These are phyloP conservation scores for Apotomis betuletana DNA, from an alignment of 2,888 invertebrate species.

Conservation along the genomic window DNA sequence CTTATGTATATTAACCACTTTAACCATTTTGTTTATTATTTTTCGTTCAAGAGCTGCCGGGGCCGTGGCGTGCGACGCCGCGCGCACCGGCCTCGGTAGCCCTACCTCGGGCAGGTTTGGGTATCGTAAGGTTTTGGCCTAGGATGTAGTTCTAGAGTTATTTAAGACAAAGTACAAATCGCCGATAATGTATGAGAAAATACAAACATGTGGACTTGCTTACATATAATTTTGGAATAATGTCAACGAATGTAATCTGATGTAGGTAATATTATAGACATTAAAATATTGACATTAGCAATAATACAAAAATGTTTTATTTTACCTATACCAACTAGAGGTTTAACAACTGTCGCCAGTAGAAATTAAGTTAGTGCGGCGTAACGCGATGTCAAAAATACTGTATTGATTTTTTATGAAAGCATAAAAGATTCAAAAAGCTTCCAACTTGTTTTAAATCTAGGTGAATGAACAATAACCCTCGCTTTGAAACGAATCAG, in stretches of 20 bases:
- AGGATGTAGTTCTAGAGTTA: slow-evolving; percentile 80
- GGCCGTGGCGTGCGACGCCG: slow-evolving; percentile 13
- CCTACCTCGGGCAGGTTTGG: slow-evolving; percentile 82
- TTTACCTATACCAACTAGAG: slow-evolving; percentile 46
- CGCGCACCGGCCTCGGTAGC: slow-evolving; percentile 57
- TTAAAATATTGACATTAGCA: slow-evolving; percentile 84
- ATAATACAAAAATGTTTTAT: slow-evolving; percentile 79
- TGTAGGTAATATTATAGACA: slow-evolving; percentile 82
- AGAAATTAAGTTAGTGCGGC: not conserved
- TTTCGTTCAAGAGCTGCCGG: slow-evolving; percentile 47
- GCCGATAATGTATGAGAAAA: slow-evolving; percentile 75
- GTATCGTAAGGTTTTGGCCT: slow-evolving; percentile 84
- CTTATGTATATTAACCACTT: slow-evolving; percentile 65
- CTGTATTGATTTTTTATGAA: slow-evolving; percentile 19
- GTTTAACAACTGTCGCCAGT: not conserved
- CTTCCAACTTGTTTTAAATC: slow-evolving; percentile 31
- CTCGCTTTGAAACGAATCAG: slow-evolving; percentile 34
- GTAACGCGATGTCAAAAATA: slow-evolving; percentile 2
- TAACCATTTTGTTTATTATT: slow-evolving; percentile 66
- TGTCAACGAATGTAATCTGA: slow-evolving; percentile 85
- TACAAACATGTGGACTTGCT: slow-evolving; percentile 76
- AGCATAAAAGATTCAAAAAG: slow-evolving; percentile 15
- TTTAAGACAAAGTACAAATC: slow-evolving; percentile 83
- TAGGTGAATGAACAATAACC: slow-evolving; percentile 38
- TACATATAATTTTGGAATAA: slow-evolving; percentile 80